Conservation (phyloP, 2,113 vertebrate species). For the Meriones unguiculatus region DNA sequence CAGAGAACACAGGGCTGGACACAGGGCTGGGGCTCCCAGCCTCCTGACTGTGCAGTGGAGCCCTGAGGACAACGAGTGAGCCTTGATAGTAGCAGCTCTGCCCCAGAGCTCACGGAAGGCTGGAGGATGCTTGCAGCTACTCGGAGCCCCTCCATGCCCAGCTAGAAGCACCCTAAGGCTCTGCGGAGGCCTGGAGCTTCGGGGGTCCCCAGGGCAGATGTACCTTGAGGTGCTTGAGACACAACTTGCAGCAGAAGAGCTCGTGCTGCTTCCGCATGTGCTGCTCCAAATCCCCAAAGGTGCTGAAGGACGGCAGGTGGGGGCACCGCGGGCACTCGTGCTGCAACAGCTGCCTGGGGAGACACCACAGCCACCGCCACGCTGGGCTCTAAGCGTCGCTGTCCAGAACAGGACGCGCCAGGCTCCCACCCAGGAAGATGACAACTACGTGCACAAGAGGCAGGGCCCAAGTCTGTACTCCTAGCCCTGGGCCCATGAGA, state of each 20-base stretch:
- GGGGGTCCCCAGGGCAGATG: neutral
- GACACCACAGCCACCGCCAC: neutral
- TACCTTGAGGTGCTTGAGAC: constrained; percentile 96
- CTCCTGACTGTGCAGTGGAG: fast-evolving
- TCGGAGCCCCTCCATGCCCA: neutral
- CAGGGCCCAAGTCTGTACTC: neutral
- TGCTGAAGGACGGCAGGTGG: constrained; percentile 92
- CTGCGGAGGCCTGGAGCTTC: neutral
- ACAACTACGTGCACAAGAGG: neutral
- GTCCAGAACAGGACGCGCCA: neutral
- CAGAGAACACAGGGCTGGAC: neutral
- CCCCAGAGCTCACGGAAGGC: neutral
- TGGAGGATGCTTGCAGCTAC: neutral
- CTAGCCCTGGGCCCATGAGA: neutral
- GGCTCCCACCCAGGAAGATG: neutral
- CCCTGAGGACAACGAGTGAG: neutral
- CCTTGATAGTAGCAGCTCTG: neutral
- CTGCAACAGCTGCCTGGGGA: constrained; percentile 92
- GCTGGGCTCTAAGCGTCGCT: neutral
- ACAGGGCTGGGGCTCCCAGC: neutral
- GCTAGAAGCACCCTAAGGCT: neutral
- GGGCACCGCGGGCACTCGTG: constrained; percentile 93
- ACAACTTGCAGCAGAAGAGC: constrained; percentile 97
- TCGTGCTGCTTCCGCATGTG: constrained; percentile 99
- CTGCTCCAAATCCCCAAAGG: constrained; percentile 96